Percentiles rank a stretch among this genome's conserved stretches.
phyloP scores from a whole-genome alignment of 2,888 invertebrate genomes.

The Anagyrus pseudococci region DNA sequence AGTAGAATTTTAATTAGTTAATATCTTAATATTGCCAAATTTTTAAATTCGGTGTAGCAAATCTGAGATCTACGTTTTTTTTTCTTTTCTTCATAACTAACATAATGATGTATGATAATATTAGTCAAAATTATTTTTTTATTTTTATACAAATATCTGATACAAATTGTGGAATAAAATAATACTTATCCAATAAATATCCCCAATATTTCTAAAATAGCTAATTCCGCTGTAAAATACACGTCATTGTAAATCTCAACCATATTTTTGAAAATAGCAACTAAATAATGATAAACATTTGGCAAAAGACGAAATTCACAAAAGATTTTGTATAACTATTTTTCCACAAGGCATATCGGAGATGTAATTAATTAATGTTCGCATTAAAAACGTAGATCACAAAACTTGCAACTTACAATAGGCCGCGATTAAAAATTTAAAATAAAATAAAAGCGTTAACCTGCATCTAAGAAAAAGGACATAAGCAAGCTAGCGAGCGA shows the following conservation, averaged over 20 bases:
- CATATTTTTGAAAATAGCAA: not conserved
- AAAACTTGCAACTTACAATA: slow-evolving; percentile 21
- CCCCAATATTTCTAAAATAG: too few species aligned
- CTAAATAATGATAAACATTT: too few species aligned
- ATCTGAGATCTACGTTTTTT: slow-evolving; percentile 23
- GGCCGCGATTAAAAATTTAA: slow-evolving; percentile 21
- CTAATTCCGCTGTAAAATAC: too few species aligned
- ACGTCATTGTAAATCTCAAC: not conserved
- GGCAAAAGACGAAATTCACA: too few species aligned
- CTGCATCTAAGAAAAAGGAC: slow-evolving; percentile 21
- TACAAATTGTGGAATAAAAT: slow-evolving; percentile 10
- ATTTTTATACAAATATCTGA: slow-evolving; percentile 1
- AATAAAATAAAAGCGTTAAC: slow-evolving; percentile 27
- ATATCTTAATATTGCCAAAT: slow-evolving; percentile 21
- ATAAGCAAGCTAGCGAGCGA: slow-evolving; percentile 30
- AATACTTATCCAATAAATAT: not conserved
- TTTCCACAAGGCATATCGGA: not conserved
- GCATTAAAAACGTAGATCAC: slow-evolving; percentile 15
- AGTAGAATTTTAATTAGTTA: not conserved
- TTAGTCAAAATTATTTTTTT: not conserved
- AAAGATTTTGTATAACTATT: not conserved
- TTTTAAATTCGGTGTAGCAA: slow-evolving; percentile 35
- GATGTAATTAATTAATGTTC: not conserved
- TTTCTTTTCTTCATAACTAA: slow-evolving; percentile 28
- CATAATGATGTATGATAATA: slow-evolving; percentile 48